These are phyloP conservation scores for Tragulus kanchil DNA, from an alignment of 2,113 vertebrate genomes.

Conservation along the genomic window DNA sequence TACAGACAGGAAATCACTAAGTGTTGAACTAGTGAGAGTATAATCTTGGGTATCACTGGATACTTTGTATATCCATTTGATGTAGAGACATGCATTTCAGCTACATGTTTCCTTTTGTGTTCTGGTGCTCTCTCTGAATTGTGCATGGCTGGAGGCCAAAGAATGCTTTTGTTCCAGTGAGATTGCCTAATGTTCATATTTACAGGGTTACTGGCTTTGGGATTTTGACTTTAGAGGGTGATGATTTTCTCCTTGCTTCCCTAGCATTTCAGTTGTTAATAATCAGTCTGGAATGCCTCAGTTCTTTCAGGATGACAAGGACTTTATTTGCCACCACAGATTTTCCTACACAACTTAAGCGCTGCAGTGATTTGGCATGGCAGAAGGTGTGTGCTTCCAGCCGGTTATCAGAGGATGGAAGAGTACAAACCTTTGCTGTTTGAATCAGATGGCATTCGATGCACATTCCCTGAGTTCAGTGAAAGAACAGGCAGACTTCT, in stretches of 20 bases:
- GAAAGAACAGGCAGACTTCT: slow-evolving; percentile 28
- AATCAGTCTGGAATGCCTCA: slow-evolving; percentile 65
- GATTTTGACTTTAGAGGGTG: slow-evolving; percentile 66
- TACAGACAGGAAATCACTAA: not conserved
- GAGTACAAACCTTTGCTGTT: slow-evolving; percentile 60
- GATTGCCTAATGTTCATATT: slow-evolving; percentile 56
- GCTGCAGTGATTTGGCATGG: slow-evolving; percentile 73
- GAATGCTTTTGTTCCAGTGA: slow-evolving; percentile 40
- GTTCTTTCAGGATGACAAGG: slow-evolving; percentile 61
- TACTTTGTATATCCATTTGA: not conserved
- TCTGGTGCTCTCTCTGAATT: not conserved
- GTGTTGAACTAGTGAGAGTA: not conserved
- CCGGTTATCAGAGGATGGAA: slow-evolving; percentile 71
- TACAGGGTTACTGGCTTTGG: slow-evolving; percentile 75
- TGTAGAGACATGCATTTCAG: not conserved
- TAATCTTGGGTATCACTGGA: not conserved
- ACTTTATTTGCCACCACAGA: slow-evolving; percentile 73
- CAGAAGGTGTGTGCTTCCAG: slow-evolving; percentile 71
- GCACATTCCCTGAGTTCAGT: slow-evolving; percentile 65
- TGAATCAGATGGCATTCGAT: slow-evolving; percentile 78
- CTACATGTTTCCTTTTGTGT: not conserved
- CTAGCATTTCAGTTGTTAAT: slow-evolving; percentile 65
- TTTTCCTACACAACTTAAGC: slow-evolving; percentile 68
- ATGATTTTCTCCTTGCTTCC: slow-evolving; percentile 60
- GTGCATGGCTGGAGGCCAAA: slow-evolving; percentile 36